Evolutionary conservation across 1,140 invertebrate species (phyloP).

Genomic region (Rhizoglyphus robini): DNA sequence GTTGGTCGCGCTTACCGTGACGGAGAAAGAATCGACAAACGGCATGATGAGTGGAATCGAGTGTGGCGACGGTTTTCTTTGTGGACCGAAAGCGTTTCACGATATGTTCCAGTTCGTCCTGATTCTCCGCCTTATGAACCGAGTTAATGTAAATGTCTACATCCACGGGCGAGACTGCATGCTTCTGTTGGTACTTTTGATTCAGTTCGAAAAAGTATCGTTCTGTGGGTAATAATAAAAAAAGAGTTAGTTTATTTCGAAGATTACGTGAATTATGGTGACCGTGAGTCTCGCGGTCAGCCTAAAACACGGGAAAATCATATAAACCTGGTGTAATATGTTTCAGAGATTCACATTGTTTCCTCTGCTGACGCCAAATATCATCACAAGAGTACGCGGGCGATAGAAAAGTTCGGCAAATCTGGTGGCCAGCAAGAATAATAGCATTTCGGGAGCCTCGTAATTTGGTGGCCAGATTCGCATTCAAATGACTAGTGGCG

Average conservation of each 20-base stretch:
- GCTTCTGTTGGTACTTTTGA: conserved; percentile 8
- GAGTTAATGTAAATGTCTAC: conserved; percentile 23
- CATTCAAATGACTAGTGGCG: no score
- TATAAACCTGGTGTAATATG: background rate
- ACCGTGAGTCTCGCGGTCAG: no score
- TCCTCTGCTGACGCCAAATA: background rate
- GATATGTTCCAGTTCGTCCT: conserved; percentile 53
- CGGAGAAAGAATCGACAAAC: conserved; percentile 52
- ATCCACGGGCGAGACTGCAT: conserved; percentile 16
- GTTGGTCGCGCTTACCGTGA: conserved; percentile 41
- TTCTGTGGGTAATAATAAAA: conserved; percentile 3
- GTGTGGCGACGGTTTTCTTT: conserved; percentile 47
- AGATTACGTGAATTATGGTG: background rate
- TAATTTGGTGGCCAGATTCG: no score
- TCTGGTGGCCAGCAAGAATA: no score
- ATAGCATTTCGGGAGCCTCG: no score
- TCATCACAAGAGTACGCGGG: conserved; percentile 4
- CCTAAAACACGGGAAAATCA: background rate
- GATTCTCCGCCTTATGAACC: conserved; percentile 25
- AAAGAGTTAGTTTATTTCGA: background rate
- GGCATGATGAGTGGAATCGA: conserved; percentile 67
- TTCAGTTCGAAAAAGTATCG: conserved; percentile 19
- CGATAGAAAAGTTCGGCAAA: conserved; percentile 1
- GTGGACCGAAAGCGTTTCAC: conserved; percentile 53
- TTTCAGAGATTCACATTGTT: background rate